A percentile compares a stretch with the other conserved stretches of the same genome.
phyloP scores from a whole-genome alignment of 2,113 vertebrate genomes.

The Rhabdomys dilectus region DNA sequence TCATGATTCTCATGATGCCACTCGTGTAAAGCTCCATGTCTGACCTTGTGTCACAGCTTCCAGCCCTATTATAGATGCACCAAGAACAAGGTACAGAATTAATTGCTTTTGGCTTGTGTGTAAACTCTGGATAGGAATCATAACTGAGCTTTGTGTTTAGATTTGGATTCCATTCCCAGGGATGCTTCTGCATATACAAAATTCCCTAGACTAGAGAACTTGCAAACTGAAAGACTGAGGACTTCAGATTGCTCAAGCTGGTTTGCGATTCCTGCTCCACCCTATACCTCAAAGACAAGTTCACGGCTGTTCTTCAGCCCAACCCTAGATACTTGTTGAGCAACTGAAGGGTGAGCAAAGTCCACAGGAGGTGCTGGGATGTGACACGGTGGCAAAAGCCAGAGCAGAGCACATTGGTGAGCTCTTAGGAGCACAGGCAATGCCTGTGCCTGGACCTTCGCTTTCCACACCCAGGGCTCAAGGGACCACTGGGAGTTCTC shows the following conservation, averaged over 20 bases:
- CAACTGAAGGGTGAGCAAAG: background rate
- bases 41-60: background rate
- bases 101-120: background rate
- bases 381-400: background rate
- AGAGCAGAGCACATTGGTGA: background rate
- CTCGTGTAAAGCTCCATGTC: background rate
- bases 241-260: background rate
- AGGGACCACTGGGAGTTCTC: background rate
- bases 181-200: background rate
- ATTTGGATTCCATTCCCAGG: background rate
- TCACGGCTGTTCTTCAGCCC: background rate
- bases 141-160: background rate
- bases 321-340: background rate
- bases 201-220: background rate
- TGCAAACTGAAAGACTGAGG: background rate
- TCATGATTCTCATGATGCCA: background rate
- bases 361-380: background rate
- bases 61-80: background rate
- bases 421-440: background rate
- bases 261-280: accelerated
- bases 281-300: background rate
- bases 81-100: background rate
- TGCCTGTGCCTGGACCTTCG: background rate
- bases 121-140: background rate
- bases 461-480: background rate